Base-by-base conservation (phyloP, 2,113 vertebrate genomes). In the Sceloporus undulatus region DNA sequence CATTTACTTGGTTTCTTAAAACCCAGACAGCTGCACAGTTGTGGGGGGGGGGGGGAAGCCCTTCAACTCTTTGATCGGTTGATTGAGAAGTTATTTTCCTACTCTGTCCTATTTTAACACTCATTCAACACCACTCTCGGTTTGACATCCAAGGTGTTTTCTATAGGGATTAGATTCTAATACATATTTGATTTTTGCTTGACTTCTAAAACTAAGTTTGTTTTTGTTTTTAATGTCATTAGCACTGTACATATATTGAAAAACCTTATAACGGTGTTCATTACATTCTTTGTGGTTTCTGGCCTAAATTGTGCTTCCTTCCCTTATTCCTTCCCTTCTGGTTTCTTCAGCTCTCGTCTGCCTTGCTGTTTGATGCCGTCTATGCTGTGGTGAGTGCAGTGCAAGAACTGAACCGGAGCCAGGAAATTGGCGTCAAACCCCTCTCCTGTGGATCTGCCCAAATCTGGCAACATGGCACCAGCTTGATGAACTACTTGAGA, bases 381-480 rank as follows among this genome's bases (percentile, higher is more conserved):
- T 98, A 99, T 14, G 96, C 98, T 0, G 97, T 99, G 95, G 98
- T 98, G 95, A 98, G 96, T 0, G 99, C 99, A 0, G 99, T 99
- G 91, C 99, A 99, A 94, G 98, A 99, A 95, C 93, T 99, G 93
- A 99, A 99, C 96, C 97, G 98, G 34, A 99, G 99, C 96, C 99
- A 99, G 95, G 99, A 99, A 88, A 98, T 99, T 0, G 98, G 98
- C 0, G 98, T 99, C 88, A 99, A 98, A 91, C 98, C 98, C 81
- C 97, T 99, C 93, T 99, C 98, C 91, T 99, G 99, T 19, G 98
- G 98, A 91, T 99, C 99, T 0, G 98, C 99, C 13, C 99, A 99
- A 96, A 99, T 99, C 96, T 99, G 99, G 99, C 98, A 99, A 94
- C 99, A 99, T 0, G 99, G 99, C 88, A 99, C 99, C 95, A 99